These are phyloP conservation scores for Enteromius treurensis DNA, from an alignment of 2,797 vertebrate genomes.

Conservation along the genomic window DNA sequence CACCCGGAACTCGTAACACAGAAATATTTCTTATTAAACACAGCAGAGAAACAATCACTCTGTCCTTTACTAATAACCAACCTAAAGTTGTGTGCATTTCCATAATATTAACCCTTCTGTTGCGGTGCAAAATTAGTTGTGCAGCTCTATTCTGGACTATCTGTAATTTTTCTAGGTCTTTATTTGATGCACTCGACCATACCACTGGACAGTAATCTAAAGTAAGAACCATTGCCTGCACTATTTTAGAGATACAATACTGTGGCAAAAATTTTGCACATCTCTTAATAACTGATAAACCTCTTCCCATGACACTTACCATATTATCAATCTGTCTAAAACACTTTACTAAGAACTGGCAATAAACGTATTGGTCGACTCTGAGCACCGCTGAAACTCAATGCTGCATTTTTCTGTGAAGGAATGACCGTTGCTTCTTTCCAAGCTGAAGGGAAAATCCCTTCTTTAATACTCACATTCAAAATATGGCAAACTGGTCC, in stretches of 20 bases:
- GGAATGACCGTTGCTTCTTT: not conserved
- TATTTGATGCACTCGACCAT: not conserved
- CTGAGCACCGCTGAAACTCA: not conserved
- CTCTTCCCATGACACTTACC: not conserved
- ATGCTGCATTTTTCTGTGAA: not conserved
- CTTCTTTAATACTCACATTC: not conserved
- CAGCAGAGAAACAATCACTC: too few species aligned
- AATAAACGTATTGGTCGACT: not conserved
- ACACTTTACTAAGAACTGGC: not conserved
- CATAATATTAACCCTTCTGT: not conserved
- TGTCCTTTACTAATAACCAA: too few species aligned
- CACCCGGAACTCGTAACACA: too few species aligned
- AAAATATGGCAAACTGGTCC: too few species aligned
- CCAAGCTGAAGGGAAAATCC: not conserved
- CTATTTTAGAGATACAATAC: not conserved
- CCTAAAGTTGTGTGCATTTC: not conserved
- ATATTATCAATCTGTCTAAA: not conserved
- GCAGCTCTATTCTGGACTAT: not conserved
- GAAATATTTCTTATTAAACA: too few species aligned
- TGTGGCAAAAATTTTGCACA: too few species aligned
- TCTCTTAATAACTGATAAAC: not conserved
- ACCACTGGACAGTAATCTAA: not conserved
- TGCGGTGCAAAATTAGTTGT: not conserved
- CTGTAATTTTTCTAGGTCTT: not conserved
- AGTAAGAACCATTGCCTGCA: not conserved